Evolutionary conservation across 23 tunicate species (phyloP).

Genomic region (Ascidia mentula): DNA sequence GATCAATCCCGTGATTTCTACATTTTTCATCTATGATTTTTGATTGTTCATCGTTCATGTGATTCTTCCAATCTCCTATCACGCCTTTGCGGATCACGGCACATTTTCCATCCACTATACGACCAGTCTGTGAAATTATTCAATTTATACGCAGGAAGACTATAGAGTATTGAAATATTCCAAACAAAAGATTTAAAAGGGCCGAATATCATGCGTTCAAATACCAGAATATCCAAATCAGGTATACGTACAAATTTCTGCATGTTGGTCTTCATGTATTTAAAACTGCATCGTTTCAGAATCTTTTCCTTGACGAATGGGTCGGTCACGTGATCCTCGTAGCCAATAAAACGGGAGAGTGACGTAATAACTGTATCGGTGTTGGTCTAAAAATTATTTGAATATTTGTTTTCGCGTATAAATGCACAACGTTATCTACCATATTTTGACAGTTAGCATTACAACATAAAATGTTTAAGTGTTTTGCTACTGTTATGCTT

Average conservation of each 20-base stretch:
- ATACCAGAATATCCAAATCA: too few relatives aligned
- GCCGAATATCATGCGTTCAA: too few relatives aligned
- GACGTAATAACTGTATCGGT: neutral
- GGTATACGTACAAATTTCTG: constrained; percentile 5
- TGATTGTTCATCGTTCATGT: constrained; percentile 4
- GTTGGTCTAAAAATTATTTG: constrained; percentile 16
- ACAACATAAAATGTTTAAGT: too few relatives aligned
- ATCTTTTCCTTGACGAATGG: neutral
- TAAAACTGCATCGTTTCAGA: constrained; percentile 1
- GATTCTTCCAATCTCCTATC: constrained; percentile 11
- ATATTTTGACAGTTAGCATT: too few relatives aligned
- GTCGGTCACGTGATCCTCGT: constrained; percentile 9
- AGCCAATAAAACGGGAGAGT: neutral
- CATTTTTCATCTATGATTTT: neutral
- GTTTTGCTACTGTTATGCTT: too few relatives aligned
- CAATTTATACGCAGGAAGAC: too few relatives aligned
- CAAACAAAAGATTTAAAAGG: too few relatives aligned
- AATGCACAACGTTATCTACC: too few relatives aligned
- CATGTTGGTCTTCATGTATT: constrained; percentile 6
- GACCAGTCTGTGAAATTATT: neutral
- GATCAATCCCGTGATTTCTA: neutral
- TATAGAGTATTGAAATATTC: too few relatives aligned
- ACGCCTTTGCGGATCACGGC: constrained; percentile 9
- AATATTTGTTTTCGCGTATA: too few relatives aligned
- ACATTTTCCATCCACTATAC: neutral